Base-by-base conservation (phyloP, 1,140 invertebrate species). In the Hesperophylax magnus region DNA sequence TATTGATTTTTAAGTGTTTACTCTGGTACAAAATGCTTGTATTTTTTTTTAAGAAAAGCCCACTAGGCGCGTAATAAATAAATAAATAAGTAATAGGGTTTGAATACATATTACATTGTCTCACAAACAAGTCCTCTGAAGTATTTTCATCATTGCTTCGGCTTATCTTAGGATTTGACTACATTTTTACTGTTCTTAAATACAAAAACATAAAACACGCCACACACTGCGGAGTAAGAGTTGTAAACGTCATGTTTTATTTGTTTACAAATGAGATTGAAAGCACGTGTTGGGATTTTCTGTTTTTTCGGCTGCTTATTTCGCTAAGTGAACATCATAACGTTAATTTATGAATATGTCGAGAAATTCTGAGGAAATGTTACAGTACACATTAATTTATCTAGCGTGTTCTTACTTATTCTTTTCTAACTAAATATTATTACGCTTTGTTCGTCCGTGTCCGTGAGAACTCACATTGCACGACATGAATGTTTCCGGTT, bases 221-320 rank as follows among this genome's bases (percentile, higher is more conserved):
- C 65, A 69, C 65, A n/a, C 47, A 69, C 65, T 22, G 15, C 31
- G 65, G 34, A 69, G 34, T 69, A 56, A 22, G 53, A 54, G 52
- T 56, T 75, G 71, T 75, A 75, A 75, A 75, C 52, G 71, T 75
- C 71, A 75, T 56, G 71, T 54, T 39, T 72, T 75, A 75, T 75
- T 75, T 75, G 27, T 75, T 75, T 75, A 75, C 71, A 75, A 54
- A 75, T 58, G 53, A 56, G 71, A 75, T 75, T 75, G 71, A 75
- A 75, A 72, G 67, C 71, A 27, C 54, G 71, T 75, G 71, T 75
- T 34, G 14, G 20, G n/a, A 69, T 31, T 39, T 39, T 39, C 34
- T 39, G 34, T 39, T 39, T 39, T 39, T 39, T 39, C 34, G 34
- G 18, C 56, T 60, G 56, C 56, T 22, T 60, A 60, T 9, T 60